Conservation (phyloP, 2,888 invertebrate genomes). For the Epinotia bilunana region DNA sequence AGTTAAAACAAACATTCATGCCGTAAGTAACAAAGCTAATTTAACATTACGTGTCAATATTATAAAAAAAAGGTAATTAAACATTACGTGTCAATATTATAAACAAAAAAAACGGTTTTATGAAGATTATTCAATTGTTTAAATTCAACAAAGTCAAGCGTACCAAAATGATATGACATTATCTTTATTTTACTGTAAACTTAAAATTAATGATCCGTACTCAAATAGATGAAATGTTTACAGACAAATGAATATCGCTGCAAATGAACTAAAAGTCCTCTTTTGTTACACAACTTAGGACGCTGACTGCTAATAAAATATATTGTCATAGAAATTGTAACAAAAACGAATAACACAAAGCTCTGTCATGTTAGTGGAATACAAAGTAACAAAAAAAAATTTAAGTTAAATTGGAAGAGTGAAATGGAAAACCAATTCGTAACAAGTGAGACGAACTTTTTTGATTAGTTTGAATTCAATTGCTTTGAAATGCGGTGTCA, state of each 20-base stretch:
- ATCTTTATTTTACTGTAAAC: background rate
- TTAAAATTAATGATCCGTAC: background rate
- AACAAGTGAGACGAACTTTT: constrained; percentile 15
- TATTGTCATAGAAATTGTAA: constrained; percentile 6
- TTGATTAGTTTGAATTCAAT: constrained; percentile 23
- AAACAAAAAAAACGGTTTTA: too few relatives aligned
- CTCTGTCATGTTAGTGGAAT: background rate
- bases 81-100: too few relatives aligned
- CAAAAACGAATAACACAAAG: background rate
- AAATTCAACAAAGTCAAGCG: background rate
- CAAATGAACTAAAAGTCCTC: constrained; percentile 14
- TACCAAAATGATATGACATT: background rate
- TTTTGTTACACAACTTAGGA: constrained; percentile 18
- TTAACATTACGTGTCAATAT: too few relatives aligned
- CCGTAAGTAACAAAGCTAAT: too few relatives aligned
- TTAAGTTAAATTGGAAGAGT: background rate
- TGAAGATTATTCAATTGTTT: too few relatives aligned
- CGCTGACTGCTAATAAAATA: constrained; percentile 17
- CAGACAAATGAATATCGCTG: constrained; percentile 3
- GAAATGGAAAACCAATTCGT: constrained; percentile 7
- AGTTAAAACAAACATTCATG: too few relatives aligned
- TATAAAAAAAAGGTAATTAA: too few relatives aligned
- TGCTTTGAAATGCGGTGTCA: background rate
- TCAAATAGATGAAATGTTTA: constrained; percentile 1
- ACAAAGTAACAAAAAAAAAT: background rate